Evolutionary conservation across 1,140 invertebrate genomes (phyloP), one percentile per base, ranked within the genome.

Genomic region (Nasonia vitripennis): DNA sequence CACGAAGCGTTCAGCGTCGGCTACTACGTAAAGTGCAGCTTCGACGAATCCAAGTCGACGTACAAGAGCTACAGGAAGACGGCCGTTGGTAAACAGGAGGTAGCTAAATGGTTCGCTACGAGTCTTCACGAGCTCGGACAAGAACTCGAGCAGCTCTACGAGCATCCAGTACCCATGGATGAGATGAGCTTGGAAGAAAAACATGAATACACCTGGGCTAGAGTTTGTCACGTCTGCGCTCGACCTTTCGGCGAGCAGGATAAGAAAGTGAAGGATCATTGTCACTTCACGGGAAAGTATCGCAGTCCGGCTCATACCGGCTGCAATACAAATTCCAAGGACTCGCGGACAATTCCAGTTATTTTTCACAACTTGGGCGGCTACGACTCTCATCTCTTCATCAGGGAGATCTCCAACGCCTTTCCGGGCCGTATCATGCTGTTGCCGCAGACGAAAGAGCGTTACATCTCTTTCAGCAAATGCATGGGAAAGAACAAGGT

Each of bases 361-460:
- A 55, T 88, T 2, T 87, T 89, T 78, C 85, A 87, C 67, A 87
- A 88, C 70, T 70, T 88, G 7, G 86, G 80, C 14, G 75, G 84
- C 0, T 87, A 87, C 71, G 87, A 88, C 68, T 55, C 83, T 27
- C 87, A 89, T 71, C 87, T 90, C 86, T 20, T 89, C 11, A 88
- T 90, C 80, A 86, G 87, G 55, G 77, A 81, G 37, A 71, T 89
- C 7, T 77, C 85, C 23, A 82, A 84, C 55, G 0, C 17, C 20
- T 75, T 86, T 73, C 27, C 84, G 31, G 87, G 88, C 23, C 12
- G 2, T 68, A 45, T 88, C 7, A 67, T 74, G 23, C 31, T 90
- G 4, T 23, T 89, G 34, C 86, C 89, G 5, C 70, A 87, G 1
- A 89, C 88, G 84, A 89, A 88, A 27, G 27, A 27, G 27, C 27